Evolutionary conservation across 2,888 invertebrate species (phyloP), one percentile per base, ranked within the genome.

Genomic region (Nomada flava): DNA sequence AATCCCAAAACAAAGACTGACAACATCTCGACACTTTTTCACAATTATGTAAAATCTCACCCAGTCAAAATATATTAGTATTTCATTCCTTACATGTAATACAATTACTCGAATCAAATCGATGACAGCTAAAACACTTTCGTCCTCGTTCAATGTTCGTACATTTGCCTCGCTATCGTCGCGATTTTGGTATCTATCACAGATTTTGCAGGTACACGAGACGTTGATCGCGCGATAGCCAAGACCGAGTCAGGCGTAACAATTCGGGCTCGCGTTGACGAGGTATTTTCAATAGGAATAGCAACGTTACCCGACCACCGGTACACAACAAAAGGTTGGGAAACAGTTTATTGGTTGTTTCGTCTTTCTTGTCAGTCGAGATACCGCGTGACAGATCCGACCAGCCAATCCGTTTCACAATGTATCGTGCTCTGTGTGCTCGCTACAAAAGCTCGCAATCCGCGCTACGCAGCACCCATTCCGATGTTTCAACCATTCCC

Each of bases 301-400:
- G 75, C 75, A 79, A 77, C 76, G 72, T 82, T 82, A 82, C 86
- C 74, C 74, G 82, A 78, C 79, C 84, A 44, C 79, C 74, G 79
- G 69, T 69, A 62, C 78, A 76, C 79, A 69, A 87, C 87, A 87
- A 87, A 87, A 84, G 87, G 84, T 63, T 82, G 82, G 82, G 87
- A 75, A 83, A 82, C 88, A 84, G 88, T 87, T 88, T 88, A 87
- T 87, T 87, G 87, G 88, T 80, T 86, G 88, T 88, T 87, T 79
- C 86, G 86, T 87, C 86, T 88, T 87, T 84, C 87, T 84, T 88
- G 88, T 86, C 86, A 78, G 79, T 86, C 81, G 79, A 81, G 88
- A 88, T 88, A 88, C 86, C 87, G 82, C 86, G 86, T 86, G 85
- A 85, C 87, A 87, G 85, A 85, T 89, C 78, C 89, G 74, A 76